Evolutionary conservation across 1,140 invertebrate species (phyloP).

Genomic region (Ganaspis sp.): DNA sequence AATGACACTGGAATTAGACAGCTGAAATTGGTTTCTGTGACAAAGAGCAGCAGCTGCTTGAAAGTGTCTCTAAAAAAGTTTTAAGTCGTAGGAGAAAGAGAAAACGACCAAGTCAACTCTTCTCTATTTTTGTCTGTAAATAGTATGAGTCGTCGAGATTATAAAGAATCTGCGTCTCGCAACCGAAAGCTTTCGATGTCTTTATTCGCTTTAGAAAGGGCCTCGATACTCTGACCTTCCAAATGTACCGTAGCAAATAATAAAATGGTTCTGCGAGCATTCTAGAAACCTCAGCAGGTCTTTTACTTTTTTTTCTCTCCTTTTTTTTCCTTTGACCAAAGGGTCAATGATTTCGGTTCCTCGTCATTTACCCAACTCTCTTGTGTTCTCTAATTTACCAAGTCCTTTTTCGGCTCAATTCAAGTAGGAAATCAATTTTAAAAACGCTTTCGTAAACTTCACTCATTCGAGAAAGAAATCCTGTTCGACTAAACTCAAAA

Average conservation of each 20-base stretch:
- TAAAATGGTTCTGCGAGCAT: background rate
- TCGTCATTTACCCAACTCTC: background rate
- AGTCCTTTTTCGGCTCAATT: background rate
- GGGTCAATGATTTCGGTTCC: background rate
- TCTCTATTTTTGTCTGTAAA: slow-evolving; percentile 31
- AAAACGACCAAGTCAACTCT: background rate
- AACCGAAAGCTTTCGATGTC: slow-evolving; percentile 1
- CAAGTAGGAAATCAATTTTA: background rate
- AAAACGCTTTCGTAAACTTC: background rate
- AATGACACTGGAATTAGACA: background rate
- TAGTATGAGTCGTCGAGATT: background rate
- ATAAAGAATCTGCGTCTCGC: slow-evolving; percentile 3
- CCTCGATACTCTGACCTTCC: slow-evolving; percentile 6
- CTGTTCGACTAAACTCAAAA: too few relatives aligned
- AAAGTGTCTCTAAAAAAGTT: slow-evolving; percentile 34
- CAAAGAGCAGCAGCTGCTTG: slow-evolving; percentile 13
- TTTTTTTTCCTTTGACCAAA: background rate
- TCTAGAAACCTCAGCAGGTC: background rate
- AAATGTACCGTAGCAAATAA: slow-evolving; percentile 18
- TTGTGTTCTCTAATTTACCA: background rate
- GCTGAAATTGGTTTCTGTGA: slow-evolving; percentile 9
- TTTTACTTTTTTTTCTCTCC: background rate
- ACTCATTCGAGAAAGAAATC: too few relatives aligned
- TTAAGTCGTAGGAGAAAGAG: background rate
- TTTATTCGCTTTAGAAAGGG: slow-evolving; percentile 25